phyloP scores from a whole-genome alignment of 2,113 vertebrate genomes.

The Abramis brama region DNA sequence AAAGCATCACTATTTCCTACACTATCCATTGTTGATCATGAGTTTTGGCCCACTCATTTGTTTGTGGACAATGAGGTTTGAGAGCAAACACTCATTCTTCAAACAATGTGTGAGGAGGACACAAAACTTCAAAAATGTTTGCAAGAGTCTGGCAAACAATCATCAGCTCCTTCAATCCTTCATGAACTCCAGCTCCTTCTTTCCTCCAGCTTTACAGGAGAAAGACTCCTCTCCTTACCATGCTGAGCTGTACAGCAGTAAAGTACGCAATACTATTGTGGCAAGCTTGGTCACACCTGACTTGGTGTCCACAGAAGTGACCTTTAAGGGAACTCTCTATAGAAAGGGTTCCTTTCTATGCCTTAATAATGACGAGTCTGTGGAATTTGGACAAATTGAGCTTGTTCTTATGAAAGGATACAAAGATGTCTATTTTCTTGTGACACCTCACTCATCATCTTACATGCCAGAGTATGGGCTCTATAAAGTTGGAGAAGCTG shows the following conservation, averaged over 20 bases:
- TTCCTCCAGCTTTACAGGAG: slow-evolving; percentile 7
- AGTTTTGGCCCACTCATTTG: slow-evolving; percentile 10
- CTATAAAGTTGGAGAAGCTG: neutral
- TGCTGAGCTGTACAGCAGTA: slow-evolving; percentile 23
- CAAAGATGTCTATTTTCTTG: slow-evolving; percentile 21
- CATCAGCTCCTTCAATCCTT: slow-evolving; percentile 31
- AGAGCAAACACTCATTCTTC: slow-evolving; percentile 52
- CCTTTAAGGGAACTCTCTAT: neutral
- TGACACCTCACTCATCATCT: slow-evolving; percentile 2
- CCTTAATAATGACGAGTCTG: neutral
- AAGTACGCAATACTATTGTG: neutral
- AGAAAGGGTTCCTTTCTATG: slow-evolving; percentile 33
- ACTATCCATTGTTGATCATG: slow-evolving; percentile 38
- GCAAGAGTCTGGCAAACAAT: slow-evolving; percentile 18
- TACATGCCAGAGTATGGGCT: slow-evolving; percentile 5
- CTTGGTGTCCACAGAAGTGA: slow-evolving; percentile 25
- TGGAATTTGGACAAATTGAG: slow-evolving; percentile 48
- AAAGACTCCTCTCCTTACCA: slow-evolving; percentile 41
- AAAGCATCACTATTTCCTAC: slow-evolving; percentile 48
- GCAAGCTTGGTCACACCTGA: neutral
- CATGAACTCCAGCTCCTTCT: slow-evolving; percentile 6
- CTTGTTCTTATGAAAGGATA: slow-evolving; percentile 8
- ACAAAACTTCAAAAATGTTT: too few species aligned
- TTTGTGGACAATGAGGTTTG: slow-evolving; percentile 51
- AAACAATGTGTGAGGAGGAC: neutral